Percentiles rank a stretch among this genome's conserved stretches.
Evolutionary conservation across 2,113 vertebrate genomes (phyloP).

Genomic region (Diadophis punctatus): DNA sequence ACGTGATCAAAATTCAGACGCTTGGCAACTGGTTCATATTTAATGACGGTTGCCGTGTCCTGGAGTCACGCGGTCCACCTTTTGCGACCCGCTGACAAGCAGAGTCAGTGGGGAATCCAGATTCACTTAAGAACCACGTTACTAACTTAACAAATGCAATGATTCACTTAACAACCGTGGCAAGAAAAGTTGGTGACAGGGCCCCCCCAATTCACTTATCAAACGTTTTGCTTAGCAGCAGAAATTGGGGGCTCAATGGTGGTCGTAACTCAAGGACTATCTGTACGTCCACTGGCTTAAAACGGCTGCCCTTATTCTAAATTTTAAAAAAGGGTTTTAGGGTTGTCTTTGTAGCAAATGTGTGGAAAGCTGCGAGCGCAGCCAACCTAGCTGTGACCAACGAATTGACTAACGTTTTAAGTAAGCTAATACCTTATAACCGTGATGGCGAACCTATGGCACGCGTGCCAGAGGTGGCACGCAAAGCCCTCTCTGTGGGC

Average conservation of each 20-base stretch:
- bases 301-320: neutral
- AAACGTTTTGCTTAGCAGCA: neutral
- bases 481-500: too few species aligned
- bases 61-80: too few species aligned
- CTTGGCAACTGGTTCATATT: too few species aligned
- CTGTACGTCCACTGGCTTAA: neutral
- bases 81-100: too few species aligned
- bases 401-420: neutral
- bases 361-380: neutral
- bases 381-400: neutral
- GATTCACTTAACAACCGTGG: too few species aligned
- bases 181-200: neutral
- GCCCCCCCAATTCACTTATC: neutral
- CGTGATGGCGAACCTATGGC: too few species aligned
- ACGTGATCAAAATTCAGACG: too few species aligned
- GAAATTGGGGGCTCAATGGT: neutral
- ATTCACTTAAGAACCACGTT: too few species aligned
- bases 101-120: too few species aligned
- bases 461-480: too few species aligned
- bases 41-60: too few species aligned
- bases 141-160: too few species aligned
- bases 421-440: neutral
- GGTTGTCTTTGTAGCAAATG: neutral
- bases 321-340: neutral
- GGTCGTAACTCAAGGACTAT: neutral